Evolutionary conservation across 1,140 invertebrate genomes (phyloP).

Genomic region (Augochlora pura): DNA sequence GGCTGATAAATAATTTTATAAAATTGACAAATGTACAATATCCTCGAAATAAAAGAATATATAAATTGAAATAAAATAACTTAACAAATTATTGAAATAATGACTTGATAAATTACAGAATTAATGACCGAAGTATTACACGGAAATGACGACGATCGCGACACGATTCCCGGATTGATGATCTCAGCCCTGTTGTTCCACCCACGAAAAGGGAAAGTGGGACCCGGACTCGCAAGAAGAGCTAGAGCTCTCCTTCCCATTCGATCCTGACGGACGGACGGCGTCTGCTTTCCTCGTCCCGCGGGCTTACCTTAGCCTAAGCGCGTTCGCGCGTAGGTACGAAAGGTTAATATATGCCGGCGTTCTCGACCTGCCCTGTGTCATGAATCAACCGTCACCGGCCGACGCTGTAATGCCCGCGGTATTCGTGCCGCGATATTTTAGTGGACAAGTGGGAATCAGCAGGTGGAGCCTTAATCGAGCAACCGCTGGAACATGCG

Average conservation of each 20-base stretch:
- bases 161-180: constrained; percentile 45
- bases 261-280: background rate
- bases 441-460: constrained; percentile 60
- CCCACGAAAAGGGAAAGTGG: constrained; percentile 64
- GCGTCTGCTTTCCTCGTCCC: too few relatives aligned
- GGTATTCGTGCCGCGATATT: constrained; percentile 62
- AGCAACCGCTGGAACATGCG: background rate
- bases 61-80: too few relatives aligned
- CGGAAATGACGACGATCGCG: background rate
- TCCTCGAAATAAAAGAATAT: too few relatives aligned
- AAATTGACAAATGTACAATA: too few relatives aligned
- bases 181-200: constrained; percentile 55
- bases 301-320: too few relatives aligned
- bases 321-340: background rate
- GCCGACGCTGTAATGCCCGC: constrained; percentile 46
- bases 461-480: background rate
- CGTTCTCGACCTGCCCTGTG: constrained; percentile 39
- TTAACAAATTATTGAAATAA: too few relatives aligned
- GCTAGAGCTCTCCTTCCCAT: constrained; percentile 34
- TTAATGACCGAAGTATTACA: too few relatives aligned
- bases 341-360: constrained; percentile 65
- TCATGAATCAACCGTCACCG: constrained; percentile 44
- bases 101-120: too few relatives aligned
- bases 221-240: too few relatives aligned
- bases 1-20: too few relatives aligned